Evolutionary conservation across 2,113 vertebrate species (phyloP), one percentile per base, ranked within the genome.

Genomic region (Rhinolophus ferrumequinum): DNA sequence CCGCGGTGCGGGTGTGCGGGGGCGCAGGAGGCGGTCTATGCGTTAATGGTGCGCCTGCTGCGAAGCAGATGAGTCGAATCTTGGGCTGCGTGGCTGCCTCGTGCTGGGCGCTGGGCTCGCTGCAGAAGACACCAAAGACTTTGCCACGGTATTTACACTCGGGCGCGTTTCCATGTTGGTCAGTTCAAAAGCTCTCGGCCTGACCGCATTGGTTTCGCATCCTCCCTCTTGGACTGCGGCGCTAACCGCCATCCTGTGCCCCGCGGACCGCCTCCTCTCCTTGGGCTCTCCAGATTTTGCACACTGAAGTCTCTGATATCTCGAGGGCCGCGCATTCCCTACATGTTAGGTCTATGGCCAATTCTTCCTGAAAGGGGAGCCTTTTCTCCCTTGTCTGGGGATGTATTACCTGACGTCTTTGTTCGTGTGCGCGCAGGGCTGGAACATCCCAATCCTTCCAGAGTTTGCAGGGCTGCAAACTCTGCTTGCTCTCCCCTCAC

Each of bases 221-320:
- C 44, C 33, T 3, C 15, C 44, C 33, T 3, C 15, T 33, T 5
- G 22, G 44, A 1, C 76, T 54, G 26, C 22, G 10, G 47, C 10
- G 22, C 54, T 24, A 16, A 35, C 38, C 22, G 15, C 72, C 26
- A 33, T 13, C n/a, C 1, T 24, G 30, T 33, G 4, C 28, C 26
- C 4, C 5, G 4, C 2, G 6, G 41, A 19, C 6, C 19, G 38
- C 30, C 22, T 18, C 19, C 3, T 10, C 13, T 3, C 16, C 19
- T 6, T 19, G 24, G 0, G 54, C 44, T 24, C 26, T 62, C 52
- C 26, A 41, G 21, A 14, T 44, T 58, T 50, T 13, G 24, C n/a
- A 69, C 21, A 6, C 33, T 33, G 44, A 28, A 15, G 26, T 21
- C 7, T 11, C 21, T 14, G 64, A 28, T n/a, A 30, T 83, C 83